These are phyloP conservation scores for Calosoma granatense DNA, from an alignment of 1,140 invertebrate genomes.

Conservation along the genomic window DNA sequence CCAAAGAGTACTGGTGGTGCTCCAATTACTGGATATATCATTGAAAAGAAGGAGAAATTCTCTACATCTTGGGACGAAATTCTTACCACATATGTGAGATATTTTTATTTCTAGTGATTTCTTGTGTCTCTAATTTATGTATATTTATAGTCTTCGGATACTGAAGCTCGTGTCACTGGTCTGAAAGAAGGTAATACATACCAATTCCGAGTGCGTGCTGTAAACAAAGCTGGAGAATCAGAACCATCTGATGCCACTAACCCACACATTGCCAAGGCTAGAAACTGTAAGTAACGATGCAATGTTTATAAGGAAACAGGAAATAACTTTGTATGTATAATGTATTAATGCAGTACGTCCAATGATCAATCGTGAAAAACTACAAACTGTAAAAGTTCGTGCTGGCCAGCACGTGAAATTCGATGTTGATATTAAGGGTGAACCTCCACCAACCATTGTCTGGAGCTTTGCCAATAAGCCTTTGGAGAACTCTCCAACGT, in stretches of 20 bases:
- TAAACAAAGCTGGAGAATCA: conserved; percentile 89
- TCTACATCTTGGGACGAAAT: conserved; percentile 82
- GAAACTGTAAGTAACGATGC: conserved; percentile 80
- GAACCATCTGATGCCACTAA: conserved; percentile 83
- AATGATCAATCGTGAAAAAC: conserved; percentile 82
- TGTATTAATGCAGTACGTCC: conserved; percentile 69
- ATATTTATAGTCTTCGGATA: conserved; percentile 52
- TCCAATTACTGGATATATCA: conserved; percentile 89
- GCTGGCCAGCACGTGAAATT: conserved; percentile 86
- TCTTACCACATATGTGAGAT: conserved; percentile 57
- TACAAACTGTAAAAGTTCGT: conserved; percentile 78
- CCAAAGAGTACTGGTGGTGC: conserved; percentile 86
- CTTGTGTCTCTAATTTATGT: neutral
- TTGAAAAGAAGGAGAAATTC: conserved; percentile 94
- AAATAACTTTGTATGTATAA: no score
- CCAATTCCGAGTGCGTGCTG: conserved; percentile 84
- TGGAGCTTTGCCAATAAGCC: conserved; percentile 67
- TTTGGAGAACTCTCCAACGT: conserved; percentile 37
- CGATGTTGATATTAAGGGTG: conserved; percentile 89
- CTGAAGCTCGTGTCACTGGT: conserved; percentile 73
- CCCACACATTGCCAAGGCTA: conserved; percentile 79
- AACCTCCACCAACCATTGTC: conserved; percentile 84
- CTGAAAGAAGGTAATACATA: conserved; percentile 87
- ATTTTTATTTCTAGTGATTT: neutral
- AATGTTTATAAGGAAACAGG: conserved; percentile 10